Base-by-base conservation (phyloP, 2,113 vertebrate genomes). In the Rousettus leschenaultii region DNA sequence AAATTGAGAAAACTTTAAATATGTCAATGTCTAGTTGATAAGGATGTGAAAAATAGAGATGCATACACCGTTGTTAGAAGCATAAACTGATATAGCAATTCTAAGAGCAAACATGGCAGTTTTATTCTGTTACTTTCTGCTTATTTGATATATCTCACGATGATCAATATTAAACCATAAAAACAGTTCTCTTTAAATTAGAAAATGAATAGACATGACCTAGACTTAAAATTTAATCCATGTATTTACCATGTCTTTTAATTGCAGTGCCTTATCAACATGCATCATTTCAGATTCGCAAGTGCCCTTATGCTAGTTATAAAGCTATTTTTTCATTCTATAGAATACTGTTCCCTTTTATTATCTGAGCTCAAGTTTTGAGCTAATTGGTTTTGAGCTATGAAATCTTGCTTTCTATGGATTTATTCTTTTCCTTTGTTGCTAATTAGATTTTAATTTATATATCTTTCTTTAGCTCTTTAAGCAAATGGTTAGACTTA, bases 351-450 rank as follows among this genome's bases (percentile, higher is more conserved):
- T 0, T 77, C n/a, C 21, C 35, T 86, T 89, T 79, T 48, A 91
- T 93, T 84, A 79, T 90, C 14, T 68, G 61, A 94, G 48, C 51
- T 86, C 40, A 12, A 12, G 74, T 82, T 86, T 97, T 78, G 79
- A 78, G 51, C n/a, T 75, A 89, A 78, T 30, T 61, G 19, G 3
- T 80, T 93, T 91, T 77, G 18, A 94, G 30, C 5, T 74, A 77
- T 4, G 7, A 16, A 85, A 21, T 51, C 13, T 84, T 59, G 30
- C 35, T 71, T 88, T 87, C 8, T 59, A 35, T 59, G 15, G 14
- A 16, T 78, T 92, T 73, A 70, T 71, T 77, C 24, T 82, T 86
- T 86, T 71, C 22, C 18, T 92, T 82, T 89, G 28, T 35, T 90
- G 43, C 30, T 59, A 92, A 51, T 80, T 40, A 65, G 7, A 82